A percentile compares a stretch with the other conserved stretches of the same genome.
phyloP scores from a whole-genome alignment of 1,140 invertebrate species.

The Bemisia tabaci region DNA sequence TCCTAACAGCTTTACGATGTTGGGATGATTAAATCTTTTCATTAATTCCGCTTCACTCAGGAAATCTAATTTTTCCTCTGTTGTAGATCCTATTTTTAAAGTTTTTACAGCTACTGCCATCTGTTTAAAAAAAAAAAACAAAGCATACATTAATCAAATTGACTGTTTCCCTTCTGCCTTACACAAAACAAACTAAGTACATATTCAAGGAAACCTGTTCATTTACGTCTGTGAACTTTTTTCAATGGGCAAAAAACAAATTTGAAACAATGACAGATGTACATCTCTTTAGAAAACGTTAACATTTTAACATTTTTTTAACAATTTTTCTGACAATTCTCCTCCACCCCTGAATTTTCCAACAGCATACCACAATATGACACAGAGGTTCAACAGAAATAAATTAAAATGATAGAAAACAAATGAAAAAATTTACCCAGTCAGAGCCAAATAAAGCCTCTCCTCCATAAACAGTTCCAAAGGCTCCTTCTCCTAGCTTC shows the following conservation, averaged over 20 bases:
- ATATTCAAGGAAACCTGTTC: too few species aligned
- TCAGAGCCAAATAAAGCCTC: conserved; percentile 39
- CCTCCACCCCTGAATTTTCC: conserved; percentile 8
- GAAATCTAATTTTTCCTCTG: conserved; percentile 83
- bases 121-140: conserved; percentile 19
- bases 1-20: conserved; percentile 73
- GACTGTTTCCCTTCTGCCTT: too few species aligned
- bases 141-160: conserved; percentile 7
- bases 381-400: not conserved
- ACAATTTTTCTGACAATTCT: conserved; percentile 7
- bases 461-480: conserved; percentile 76
- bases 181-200: too few species aligned
- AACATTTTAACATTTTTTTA: conserved; percentile 5
- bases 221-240: too few species aligned
- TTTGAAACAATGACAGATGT: too few species aligned
- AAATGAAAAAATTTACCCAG: conserved; percentile 1
- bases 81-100: conserved; percentile 61
- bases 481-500: conserved; percentile 75
- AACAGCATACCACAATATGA: not conserved
- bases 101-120: conserved; percentile 82
- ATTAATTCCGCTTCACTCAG: conserved; percentile 85
- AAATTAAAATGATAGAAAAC: conserved; percentile 8
- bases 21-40: conserved; percentile 81
- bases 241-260: too few species aligned
- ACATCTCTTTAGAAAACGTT: not conserved